Conservation (phyloP, 1,140 invertebrate genomes). For the Drosophila orosa region DNA sequence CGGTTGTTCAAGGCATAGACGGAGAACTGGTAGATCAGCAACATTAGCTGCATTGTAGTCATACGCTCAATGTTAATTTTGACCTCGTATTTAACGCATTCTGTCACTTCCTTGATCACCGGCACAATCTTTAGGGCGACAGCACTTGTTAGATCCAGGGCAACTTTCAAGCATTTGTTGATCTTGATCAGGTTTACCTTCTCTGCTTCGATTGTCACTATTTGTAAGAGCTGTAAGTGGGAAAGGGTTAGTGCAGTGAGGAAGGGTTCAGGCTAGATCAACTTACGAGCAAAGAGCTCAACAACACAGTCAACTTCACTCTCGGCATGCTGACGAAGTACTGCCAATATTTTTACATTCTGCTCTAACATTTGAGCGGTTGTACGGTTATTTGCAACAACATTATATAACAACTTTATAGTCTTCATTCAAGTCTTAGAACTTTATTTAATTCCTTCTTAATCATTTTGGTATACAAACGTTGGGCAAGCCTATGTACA, state of each 20-base stretch:
- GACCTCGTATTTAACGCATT: background rate
- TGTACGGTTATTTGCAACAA: constrained; percentile 1
- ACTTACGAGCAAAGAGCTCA: constrained; percentile 23
- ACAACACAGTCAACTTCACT: constrained; percentile 1
- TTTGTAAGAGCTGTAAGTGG: constrained; percentile 2
- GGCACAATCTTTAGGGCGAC: background rate
- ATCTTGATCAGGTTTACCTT: background rate
- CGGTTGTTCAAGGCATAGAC: background rate
- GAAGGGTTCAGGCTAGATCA: too few species aligned
- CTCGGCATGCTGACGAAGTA: background rate
- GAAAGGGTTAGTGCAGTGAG: too few species aligned
- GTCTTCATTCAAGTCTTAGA: too few species aligned
- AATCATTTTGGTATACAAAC: constrained; percentile 9
- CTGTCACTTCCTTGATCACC: background rate
- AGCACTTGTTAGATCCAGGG: background rate
- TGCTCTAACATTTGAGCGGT: background rate
- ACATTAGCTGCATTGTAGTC: background rate
- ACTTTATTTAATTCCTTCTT: background rate
- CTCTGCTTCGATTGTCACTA: constrained; percentile 1
- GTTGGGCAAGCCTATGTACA: constrained; percentile 1
- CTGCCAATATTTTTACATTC: background rate
- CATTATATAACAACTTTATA: background rate
- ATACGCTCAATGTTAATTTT: background rate
- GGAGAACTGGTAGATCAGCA: background rate
- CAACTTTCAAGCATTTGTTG: background rate